Percentiles rank a stretch among this genome's conserved stretches.
Conservation (phyloP, 2,113 vertebrate species). For the Corythoichthys intestinalis region DNA sequence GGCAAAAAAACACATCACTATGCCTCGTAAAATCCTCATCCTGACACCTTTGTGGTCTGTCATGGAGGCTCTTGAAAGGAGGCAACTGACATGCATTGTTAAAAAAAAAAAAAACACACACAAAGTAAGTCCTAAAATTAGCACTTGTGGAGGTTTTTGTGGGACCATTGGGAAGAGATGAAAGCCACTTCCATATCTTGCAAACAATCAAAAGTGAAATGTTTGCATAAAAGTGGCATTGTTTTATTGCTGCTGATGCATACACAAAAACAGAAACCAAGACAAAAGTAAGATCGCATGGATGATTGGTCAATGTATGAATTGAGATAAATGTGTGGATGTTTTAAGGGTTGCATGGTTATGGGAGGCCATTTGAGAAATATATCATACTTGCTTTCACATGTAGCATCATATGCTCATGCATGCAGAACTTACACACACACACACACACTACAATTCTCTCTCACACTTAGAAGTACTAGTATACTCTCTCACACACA, state of each 20-base stretch:
- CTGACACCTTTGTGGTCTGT: constrained; percentile 8
- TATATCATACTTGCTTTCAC: too few species aligned
- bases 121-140: constrained; percentile 1
- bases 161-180: neutral
- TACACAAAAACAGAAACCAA: constrained; percentile 43
- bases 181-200: constrained; percentile 11
- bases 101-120: neutral
- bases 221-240: constrained; percentile 41
- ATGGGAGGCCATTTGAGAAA: neutral
- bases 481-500: too few species aligned
- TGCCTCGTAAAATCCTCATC: constrained; percentile 4
- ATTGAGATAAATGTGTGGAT: constrained; percentile 17
- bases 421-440: too few species aligned
- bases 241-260: constrained; percentile 47
- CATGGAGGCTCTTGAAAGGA: constrained; percentile 12
- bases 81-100: neutral
- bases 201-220: constrained; percentile 30
- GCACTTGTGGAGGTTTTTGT: neutral
- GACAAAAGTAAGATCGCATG: constrained; percentile 47
- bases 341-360: constrained; percentile 15
- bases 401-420: too few species aligned
- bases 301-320: constrained; percentile 35
- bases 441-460: too few species aligned
- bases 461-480: too few species aligned
- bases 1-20: constrained; percentile 30